Conservation (phyloP, 2,888 invertebrate genomes). For the Sminthurinus aureus region DNA sequence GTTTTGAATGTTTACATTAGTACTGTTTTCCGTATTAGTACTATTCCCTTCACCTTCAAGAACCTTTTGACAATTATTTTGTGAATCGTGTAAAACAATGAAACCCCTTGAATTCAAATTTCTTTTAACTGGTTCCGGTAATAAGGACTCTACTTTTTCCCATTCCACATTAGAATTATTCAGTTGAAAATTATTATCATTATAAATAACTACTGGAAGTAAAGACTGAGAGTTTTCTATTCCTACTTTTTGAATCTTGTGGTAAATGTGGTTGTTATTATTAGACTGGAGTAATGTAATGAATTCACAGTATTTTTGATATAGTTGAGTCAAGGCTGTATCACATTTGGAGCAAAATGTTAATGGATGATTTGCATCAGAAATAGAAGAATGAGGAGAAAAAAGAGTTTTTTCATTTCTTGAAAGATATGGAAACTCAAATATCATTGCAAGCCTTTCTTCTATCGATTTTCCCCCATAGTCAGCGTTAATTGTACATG, state of each 20-base stretch:
- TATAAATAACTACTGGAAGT: slow-evolving; percentile 9
- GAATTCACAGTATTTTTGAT: not conserved
- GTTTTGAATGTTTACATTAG: no score
- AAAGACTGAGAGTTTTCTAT: not conserved
- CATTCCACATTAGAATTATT: no score
- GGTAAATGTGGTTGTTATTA: no score
- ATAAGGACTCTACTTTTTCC: no score
- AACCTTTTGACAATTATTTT: no score
- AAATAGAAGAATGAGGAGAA: not conserved
- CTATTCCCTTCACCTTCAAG: not conserved
- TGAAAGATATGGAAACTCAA: slow-evolving; percentile 11
- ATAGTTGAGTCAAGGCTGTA: not conserved
- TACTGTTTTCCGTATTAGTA: not conserved
- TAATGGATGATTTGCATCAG: not conserved
- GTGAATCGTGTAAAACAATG: no score
- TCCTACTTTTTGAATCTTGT: no score
- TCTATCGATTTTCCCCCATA: not conserved
- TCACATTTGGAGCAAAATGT: slow-evolving; percentile 19
- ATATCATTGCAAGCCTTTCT: slow-evolving; percentile 12
- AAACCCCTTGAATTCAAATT: no score
- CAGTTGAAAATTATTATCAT: no score
- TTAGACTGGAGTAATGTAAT: not conserved
- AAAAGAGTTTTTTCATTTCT: slow-evolving; percentile 5
- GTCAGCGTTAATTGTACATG: not conserved
- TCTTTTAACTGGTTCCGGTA: no score